Evolutionary conservation across 1,140 invertebrate species (phyloP), one percentile per base, ranked within the genome.

Genomic region (Sitodiplosis mosellana): DNA sequence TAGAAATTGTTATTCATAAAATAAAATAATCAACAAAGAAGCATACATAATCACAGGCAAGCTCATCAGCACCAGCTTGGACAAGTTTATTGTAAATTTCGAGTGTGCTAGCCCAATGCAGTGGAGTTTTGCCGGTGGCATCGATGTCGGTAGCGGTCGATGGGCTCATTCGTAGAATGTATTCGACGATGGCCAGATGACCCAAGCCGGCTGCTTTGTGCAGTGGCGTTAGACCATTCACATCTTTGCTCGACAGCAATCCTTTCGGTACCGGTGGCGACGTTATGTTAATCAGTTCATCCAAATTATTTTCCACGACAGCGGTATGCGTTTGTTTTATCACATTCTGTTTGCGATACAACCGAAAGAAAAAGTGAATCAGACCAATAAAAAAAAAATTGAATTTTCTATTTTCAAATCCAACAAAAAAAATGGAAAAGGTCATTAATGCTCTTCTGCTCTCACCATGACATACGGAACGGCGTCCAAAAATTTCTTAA

Each of bases 131-230:
- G 15, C 89, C 89, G 48, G 89, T 81, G 50, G 79, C 77, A 59
- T 91, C 87, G 27, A 69, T 66, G 6, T 76, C 71, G 33, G 74
- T 72, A 2, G 82, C 66, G 11, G 77, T 74, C 55, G 76, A 66
- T n/a, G 82, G 79, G 55, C 76, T 79, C 51, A 74, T 73, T 33
- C 75, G 70, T 0, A 87, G 60, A 19, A 91, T 77, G 60, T 81
- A 83, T 49, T 81, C 72, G 0, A 80, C 71, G 19, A 87, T 76
- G 46, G 80, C 77, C 27, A 71, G 61, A 53, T 80, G 74, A 0
- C 83, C 83, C 18, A 90, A 61, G 15, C 87, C 87, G 14, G 81
- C 83, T 37, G 87, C 86, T 80, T 87, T 87, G 59, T 90, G 87
- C 51, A 89, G 66, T 20, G 81, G 73, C 48, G 78, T 87, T 22